Evolutionary conservation across 2,113 vertebrate species (phyloP).

Genomic region (human): GRCh38 chr7:134032501-134033000

Average conservation of each 20-base stretch:
- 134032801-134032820: not conserved
- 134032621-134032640: not conserved
- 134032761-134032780: not conserved
- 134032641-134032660: not conserved
- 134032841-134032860: constrained; percentile 8
- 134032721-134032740: constrained; percentile 61
- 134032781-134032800: not conserved
- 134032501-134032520: constrained; percentile 23
- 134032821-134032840: not conserved
- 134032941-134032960: not conserved
- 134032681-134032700: not conserved
- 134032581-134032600: not conserved
- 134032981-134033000: not conserved
- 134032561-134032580: not conserved
- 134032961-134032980: not conserved
- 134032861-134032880: not conserved
- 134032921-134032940: not conserved
- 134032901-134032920: not conserved
- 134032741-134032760: constrained; percentile 45
- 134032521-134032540: not conserved
- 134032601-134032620: not conserved
- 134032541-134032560: not conserved
- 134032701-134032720: not conserved
- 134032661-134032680: not conserved
- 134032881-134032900: not conserved